Percentiles rank a stretch among this genome's conserved stretches.
Evolutionary conservation across 2,888 invertebrate species (phyloP).

Genomic region (Conus canariensis): DNA sequence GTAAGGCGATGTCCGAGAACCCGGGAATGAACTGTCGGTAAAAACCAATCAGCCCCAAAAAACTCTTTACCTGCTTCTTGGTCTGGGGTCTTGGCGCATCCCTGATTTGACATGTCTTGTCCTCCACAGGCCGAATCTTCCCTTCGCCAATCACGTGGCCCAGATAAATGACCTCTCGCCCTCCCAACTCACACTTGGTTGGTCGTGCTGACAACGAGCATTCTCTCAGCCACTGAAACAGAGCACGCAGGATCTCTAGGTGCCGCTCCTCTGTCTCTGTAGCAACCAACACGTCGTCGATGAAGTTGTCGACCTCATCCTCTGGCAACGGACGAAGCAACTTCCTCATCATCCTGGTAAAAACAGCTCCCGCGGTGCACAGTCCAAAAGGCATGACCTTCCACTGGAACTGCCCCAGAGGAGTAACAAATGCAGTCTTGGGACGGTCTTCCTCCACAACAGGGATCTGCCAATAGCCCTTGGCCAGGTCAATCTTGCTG

Average conservation of each 20-base stretch:
- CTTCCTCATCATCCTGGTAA: slow-evolving; percentile 25
- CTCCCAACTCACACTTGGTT: too few species aligned
- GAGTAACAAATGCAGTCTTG: neutral
- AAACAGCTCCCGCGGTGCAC: slow-evolving; percentile 35
- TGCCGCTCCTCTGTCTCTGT: neutral
- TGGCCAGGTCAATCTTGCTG: slow-evolving; percentile 22
- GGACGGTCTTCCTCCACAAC: neutral
- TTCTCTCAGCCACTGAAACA: neutral
- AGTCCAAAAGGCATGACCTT: neutral
- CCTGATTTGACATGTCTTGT: too few species aligned
- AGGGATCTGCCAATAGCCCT: slow-evolving; percentile 32
- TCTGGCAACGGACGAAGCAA: neutral
- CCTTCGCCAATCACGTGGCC: too few species aligned
- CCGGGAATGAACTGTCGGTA: slow-evolving; percentile 19
- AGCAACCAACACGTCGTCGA: slow-evolving; percentile 2
- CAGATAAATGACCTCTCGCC: too few species aligned
- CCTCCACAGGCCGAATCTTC: too few species aligned
- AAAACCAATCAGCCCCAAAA: slow-evolving; percentile 24
- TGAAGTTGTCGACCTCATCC: slow-evolving; percentile 9
- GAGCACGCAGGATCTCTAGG: neutral
- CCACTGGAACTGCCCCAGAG: neutral
- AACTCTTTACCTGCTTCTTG: slow-evolving; percentile 5
- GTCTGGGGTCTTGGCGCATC: too few species aligned
- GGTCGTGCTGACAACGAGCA: too few species aligned
- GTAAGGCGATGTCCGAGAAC: slow-evolving; percentile 25